These are phyloP conservation scores for Clarias fuscus DNA, from an alignment of 2,797 vertebrate species.

Conservation along the genomic window DNA sequence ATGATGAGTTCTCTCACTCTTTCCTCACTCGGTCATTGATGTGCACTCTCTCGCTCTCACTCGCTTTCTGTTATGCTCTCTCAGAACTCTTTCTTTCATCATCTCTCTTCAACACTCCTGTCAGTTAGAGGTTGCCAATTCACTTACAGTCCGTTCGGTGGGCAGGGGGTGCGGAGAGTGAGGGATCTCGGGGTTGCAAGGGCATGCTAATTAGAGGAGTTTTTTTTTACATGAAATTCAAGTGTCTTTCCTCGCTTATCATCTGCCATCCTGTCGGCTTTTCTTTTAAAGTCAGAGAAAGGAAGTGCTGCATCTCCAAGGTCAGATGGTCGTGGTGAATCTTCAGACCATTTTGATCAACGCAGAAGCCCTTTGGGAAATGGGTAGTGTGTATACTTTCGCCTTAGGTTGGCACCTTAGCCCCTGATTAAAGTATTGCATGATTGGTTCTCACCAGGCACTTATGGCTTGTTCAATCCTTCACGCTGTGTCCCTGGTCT, in stretches of 20 bases:
- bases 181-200: conserved; percentile 1
- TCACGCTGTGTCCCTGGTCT: neutral
- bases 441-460: neutral
- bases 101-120: conserved; percentile 17
- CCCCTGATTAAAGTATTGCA: neutral
- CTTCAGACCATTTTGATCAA: neutral
- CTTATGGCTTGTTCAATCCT: neutral
- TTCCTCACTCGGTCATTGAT: neutral
- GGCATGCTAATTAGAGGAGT: neutral
- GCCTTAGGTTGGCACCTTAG: neutral
- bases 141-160: too few species aligned
- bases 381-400: neutral
- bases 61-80: neutral
- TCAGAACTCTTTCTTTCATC: neutral
- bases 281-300: neutral
- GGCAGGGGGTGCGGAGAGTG: neutral
- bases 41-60: neutral
- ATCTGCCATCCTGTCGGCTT: neutral
- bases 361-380: neutral
- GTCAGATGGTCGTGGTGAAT: neutral
- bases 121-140: neutral
- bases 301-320: neutral
- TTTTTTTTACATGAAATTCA: neutral
- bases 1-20: neutral
- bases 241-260: neutral